Base-by-base conservation (phyloP, 1,140 invertebrate genomes). In the Atta cephalotes region DNA sequence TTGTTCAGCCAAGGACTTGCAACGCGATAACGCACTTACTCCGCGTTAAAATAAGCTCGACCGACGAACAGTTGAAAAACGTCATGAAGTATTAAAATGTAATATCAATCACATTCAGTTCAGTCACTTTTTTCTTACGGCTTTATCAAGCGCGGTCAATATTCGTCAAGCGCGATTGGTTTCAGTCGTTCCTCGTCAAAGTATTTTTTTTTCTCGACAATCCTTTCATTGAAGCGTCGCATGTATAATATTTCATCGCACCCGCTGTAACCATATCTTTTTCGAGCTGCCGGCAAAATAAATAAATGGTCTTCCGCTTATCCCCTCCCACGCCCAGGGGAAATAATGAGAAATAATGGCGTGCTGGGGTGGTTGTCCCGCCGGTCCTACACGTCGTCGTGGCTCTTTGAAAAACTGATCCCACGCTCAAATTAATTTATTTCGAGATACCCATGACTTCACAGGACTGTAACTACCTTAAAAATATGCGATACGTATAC, bases 331-430 rank as follows among this genome's bases (percentile, higher is more conserved):
- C 70, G 70, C 71, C 80, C 80, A 76, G 28, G 71, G 80, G 70
- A 84, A 84, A 84, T 84, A 84, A 84, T 84, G 80, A 84, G 80
- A 84, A 84, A 74, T 84, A 84, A 84, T 76, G 56, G 80, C 70
- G 80, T 58, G 56, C 80, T 25, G 56, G 80, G 56, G 56, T 84
- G 70, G 80, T 76, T 84, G 70, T 84, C 80, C 80, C 70, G 70
- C 70, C 70, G 80, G 80, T 84, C 80, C 80, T 84, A 74, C 70
- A 76, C 80, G 80, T 84, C 80, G 80, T 74, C 80, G 56, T 63
- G 70, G 58, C 39, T 63, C 80, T 84, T 84, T 74, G 80, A 84
- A 84, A 84, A 84, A 84, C 80, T 84, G 80, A 84, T 84, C 70
- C 80, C 49, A 28, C n/a, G 58, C 39, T 74, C 80, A 84, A 84